Evolutionary conservation across 2,797 vertebrate genomes (phyloP), one percentile per base, ranked within the genome.

Genomic region (Chelidonichthys spinosus): DNA sequence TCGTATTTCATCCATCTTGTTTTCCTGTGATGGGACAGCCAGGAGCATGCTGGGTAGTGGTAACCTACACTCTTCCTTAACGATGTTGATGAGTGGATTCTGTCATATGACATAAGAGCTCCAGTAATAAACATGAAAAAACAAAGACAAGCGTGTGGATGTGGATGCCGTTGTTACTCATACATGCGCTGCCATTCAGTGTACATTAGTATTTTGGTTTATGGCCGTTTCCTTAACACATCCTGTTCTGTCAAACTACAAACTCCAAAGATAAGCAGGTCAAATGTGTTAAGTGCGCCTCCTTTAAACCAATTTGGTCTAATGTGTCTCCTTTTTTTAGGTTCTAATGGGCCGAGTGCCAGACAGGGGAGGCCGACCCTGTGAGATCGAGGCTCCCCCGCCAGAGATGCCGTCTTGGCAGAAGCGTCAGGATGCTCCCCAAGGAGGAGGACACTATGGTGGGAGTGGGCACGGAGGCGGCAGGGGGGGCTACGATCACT

Each of bases 371-470:
- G 98, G 98, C 10, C 95, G 98, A 74, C 98, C 98, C 18, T 98
- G 97, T 71, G 98, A 99, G 90, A 99, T 99, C 1, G 97, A 99
- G 79, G 90, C 98, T 0, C 98, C 98, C 0, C 98, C 98, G 82
- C 98, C 97, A 25, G 98, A 99, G 90, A 99, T 99, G 98, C 98
- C 98, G 0, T 96, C 96, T 0, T 99, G 98, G 98, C 98, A 99
- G 91, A 98, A 99, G 82, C 96, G 98, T 72, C 97, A 97, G 72
- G 98, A 99, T 72, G 95, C 93, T 52, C 95, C 95, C 0, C 96
- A 96, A 39, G 95, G 96, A 15, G 90, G 95, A 0, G 93, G 97
- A 95, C 90, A 93, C 0, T 95, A 95, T 17, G 94, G 95, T 39
- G 85, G 95, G 0, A 89, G 96, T 4, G 91, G 92, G 1, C 68